Conservation (phyloP, 2,113 vertebrate genomes). For the Chaetops frenatus region DNA sequence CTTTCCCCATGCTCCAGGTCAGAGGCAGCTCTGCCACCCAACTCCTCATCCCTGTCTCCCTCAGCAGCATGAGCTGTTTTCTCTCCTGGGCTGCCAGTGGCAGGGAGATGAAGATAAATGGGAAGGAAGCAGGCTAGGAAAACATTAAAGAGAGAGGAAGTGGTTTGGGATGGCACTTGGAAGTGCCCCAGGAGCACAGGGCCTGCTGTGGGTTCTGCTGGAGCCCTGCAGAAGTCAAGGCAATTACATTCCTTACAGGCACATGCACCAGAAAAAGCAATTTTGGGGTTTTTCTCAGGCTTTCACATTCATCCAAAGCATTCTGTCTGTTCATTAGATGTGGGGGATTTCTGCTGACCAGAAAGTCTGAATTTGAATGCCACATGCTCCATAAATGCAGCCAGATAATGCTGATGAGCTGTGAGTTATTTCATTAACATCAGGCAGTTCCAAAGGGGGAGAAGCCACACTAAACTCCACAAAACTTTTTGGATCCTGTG, state of each 20-base stretch:
- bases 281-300: not conserved
- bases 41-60: accelerated
- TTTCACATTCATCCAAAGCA: not conserved
- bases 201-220: not conserved
- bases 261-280: not conserved
- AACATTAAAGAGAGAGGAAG: not conserved
- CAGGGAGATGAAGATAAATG: not conserved
- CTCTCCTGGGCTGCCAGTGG: not conserved
- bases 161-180: conserved; percentile 1
- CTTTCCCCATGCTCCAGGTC: not conserved
- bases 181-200: not conserved
- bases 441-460: not conserved
- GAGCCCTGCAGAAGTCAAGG: not conserved
- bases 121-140: not conserved
- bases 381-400: not conserved
- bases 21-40: not conserved
- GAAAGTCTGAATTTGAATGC: not conserved
- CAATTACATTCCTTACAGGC: not conserved
- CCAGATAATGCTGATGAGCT: not conserved
- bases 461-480: not conserved
- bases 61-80: not conserved
- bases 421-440: conserved; percentile 24
- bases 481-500: not conserved
- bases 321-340: not conserved
- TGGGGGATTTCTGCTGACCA: not conserved